Evolutionary conservation across 2,113 vertebrate genomes (phyloP).

Genomic region (Amia ocellicauda): DNA sequence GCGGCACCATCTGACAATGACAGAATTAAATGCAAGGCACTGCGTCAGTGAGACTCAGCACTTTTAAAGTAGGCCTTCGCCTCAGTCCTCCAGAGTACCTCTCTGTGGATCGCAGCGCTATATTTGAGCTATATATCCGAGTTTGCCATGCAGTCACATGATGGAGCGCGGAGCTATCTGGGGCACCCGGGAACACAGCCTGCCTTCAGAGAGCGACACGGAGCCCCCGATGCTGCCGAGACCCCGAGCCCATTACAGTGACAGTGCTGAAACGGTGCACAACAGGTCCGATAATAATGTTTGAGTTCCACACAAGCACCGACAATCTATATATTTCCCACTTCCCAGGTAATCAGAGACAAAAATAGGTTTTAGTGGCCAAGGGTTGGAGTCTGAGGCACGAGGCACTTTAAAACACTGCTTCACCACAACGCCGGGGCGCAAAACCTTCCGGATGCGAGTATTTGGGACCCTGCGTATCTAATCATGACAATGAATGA

Average conservation of each 20-base stretch:
- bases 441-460: too few species aligned
- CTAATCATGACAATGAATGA: too few species aligned
- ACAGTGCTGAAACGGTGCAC: constrained; percentile 77
- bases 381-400: too few species aligned
- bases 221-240: constrained; percentile 67
- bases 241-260: constrained; percentile 77
- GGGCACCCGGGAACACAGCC: constrained; percentile 58
- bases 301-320: constrained; percentile 31
- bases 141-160: constrained; percentile 61
- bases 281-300: constrained; percentile 79
- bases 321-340: too few species aligned
- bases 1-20: background rate
- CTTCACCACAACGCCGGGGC: too few species aligned
- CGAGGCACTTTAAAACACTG: too few species aligned
- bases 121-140: constrained; percentile 61
- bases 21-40: constrained; percentile 55
- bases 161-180: constrained; percentile 67
- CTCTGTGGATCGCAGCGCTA: constrained; percentile 62
- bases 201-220: constrained; percentile 48
- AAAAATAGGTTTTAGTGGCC: too few species aligned
- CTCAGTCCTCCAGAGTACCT: constrained; percentile 47
- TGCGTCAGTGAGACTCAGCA: constrained; percentile 23
- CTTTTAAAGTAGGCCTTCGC: constrained; percentile 8
- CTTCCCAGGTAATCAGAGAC: too few species aligned
- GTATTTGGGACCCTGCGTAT: too few species aligned